Base-by-base conservation (phyloP, 2,113 vertebrate genomes). In the Osmerus mordax region DNA sequence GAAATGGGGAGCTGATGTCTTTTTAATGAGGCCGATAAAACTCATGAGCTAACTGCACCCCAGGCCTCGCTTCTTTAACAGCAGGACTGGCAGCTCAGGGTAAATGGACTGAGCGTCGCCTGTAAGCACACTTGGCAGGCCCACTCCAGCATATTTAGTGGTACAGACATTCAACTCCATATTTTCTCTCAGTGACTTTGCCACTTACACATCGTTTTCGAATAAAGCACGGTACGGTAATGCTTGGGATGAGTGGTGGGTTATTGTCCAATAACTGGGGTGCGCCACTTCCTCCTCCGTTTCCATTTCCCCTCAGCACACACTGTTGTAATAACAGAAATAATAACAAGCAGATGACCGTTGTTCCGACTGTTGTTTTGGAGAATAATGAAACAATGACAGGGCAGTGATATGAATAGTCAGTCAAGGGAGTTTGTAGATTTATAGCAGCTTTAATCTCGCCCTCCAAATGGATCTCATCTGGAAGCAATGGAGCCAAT, bases 11-110 rank as follows among this genome's bases (percentile, higher is more conserved):
- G 72, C 77, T 83, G 76, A 87, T 82, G 80, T 87, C 69, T 86
- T 86, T 89, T 87, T 86, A 88, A 90, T 83, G 80, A 85, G 73
- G 76, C 83, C 77, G 84, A 86, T 88, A 83, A 87, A 83, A 74
- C 76, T 83, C 79, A 73, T 67, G 74, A 78, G 76, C 61, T 82
- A 87, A 85, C 75, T 59, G 78, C 76, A 69, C 81, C 77, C 74
- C 64, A 67, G 81, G 82, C 79, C 75, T 69, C n/a, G 51, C 74
- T 76, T 58, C 11, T 83, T 81, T 67, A 81, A 80, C 61, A 81
- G 72, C 56, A 71, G 63, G 62, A 61, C 69, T 60, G 53, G 74
- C 71, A 76, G 65, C 78, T 25, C 23, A 29, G 58, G 18, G 36
- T 3, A 13, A 18, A 82, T 65, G 54, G 64, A 82, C 65, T 53